Evolutionary conservation across 2,797 vertebrate genomes (phyloP), one percentile per base, ranked within the genome.

Genomic region (Acipenser oxyrinchus): DNA sequence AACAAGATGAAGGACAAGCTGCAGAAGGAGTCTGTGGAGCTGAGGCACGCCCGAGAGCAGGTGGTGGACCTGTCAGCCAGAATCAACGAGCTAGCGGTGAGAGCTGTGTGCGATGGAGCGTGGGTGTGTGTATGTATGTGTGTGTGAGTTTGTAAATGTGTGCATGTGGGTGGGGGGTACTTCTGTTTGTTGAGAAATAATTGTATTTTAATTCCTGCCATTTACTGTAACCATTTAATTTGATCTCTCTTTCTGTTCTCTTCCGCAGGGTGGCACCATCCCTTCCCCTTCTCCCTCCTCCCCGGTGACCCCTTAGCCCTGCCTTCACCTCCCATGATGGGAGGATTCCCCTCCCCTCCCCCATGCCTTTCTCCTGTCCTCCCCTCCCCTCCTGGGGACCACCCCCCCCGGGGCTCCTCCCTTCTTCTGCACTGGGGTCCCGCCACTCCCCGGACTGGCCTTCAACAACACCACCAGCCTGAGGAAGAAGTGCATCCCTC

Each of bases 1-100:
- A 99, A 99, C 79, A 99, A 98, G 85, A 99, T 99, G 96, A 99
- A 96, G 86, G 95, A 98, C 84, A 99, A 98, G 69, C 88, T 98
- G 53, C 94, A 95, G 82, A 93, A 92, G 1, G 95, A 98, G 83
- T 95, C 94, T 1, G 82, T 91, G 78, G 95, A 98, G 79, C 87
- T 97, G 74, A 93, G 94, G 60, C 93, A 91, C 11, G 91, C 94
- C 62, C 81, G 92, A 68, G 94, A 96, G 18, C 96, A 96, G 80
- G 92, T 97, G 78, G 76, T 89, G 4, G 93, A 95, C 72, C 86
- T 99, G 71, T 89, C 93, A 65, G 81, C 87, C 66, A 93, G 93
- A 66, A 90, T 98, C 79, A 90, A 68, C 61, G 94, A 97, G 75
- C 81, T 91, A 53, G 77, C 93, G 74, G 96, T 99, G 85, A 72